phyloP scores from a whole-genome alignment of 2,113 vertebrate species.

The Ardeotis arabs region DNA sequence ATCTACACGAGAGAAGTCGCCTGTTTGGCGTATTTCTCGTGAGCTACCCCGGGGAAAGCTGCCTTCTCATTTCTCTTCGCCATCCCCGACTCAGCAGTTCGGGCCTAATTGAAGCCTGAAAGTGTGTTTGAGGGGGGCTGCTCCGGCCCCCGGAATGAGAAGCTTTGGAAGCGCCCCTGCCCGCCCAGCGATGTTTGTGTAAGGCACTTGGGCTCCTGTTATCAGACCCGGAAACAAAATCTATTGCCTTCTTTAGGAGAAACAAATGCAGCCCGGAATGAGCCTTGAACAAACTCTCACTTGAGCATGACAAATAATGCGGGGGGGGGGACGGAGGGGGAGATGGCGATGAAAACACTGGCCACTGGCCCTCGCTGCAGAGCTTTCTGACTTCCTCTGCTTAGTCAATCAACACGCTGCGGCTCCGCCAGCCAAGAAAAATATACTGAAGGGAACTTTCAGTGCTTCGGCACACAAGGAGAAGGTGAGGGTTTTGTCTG shows the following conservation, averaged over 20 bases:
- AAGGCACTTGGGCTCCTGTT: background rate
- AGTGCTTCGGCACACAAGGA: slow-evolving; percentile 36
- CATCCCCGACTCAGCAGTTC: background rate
- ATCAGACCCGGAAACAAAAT: slow-evolving; percentile 51
- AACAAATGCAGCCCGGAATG: background rate
- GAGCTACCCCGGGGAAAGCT: background rate
- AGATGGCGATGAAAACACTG: slow-evolving; percentile 16
- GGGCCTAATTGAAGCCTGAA: background rate
- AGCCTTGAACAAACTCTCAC: slow-evolving; percentile 5
- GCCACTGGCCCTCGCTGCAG: background rate
- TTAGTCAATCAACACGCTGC: slow-evolving; percentile 44
- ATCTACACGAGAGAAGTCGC: rapidly evolving
- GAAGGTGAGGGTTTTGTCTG: slow-evolving; percentile 49
- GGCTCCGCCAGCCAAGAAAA: slow-evolving; percentile 45
- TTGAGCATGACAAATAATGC: slow-evolving; percentile 51
- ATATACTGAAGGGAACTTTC: slow-evolving; percentile 48
- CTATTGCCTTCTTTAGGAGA: slow-evolving; percentile 43
- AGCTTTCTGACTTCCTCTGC: slow-evolving; percentile 16
- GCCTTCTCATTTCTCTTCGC: background rate
- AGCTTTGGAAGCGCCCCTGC: background rate
- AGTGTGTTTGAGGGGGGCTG: background rate
- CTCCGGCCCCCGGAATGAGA: background rate
- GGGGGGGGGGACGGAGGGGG: background rate
- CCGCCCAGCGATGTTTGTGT: background rate
- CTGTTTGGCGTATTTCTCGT: background rate